These are phyloP conservation scores for Oedothorax gibbosus DNA, from an alignment of 1,140 invertebrate species.

Conservation along the genomic window DNA sequence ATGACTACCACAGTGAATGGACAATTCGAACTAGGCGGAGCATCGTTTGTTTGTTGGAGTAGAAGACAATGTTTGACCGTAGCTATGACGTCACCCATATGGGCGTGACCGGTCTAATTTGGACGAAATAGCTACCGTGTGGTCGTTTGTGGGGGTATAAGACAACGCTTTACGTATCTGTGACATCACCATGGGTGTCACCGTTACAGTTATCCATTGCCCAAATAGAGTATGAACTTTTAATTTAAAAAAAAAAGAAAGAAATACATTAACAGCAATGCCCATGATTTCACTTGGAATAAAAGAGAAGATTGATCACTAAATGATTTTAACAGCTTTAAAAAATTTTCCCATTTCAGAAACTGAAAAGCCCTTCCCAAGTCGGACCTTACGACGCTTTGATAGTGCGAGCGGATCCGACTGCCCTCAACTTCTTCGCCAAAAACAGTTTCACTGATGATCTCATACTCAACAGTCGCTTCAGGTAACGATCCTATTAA, in stretches of 20 bases:
- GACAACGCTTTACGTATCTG: no score
- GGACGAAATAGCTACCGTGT: no score
- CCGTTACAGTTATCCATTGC: no score
- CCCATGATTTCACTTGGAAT: neutral
- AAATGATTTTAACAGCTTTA: neutral
- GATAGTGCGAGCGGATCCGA: conserved; percentile 69
- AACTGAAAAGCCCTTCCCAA: conserved; percentile 68
- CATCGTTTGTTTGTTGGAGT: no score
- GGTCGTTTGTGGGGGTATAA: no score
- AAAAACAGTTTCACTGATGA: conserved; percentile 70
- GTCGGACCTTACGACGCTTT: conserved; percentile 70
- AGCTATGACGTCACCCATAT: no score
- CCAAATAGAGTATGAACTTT: no score
- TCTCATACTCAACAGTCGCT: conserved; percentile 69
- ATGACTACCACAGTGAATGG: no score
- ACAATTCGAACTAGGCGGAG: no score
- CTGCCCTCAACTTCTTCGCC: conserved; percentile 67
- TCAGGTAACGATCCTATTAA: conserved; percentile 64
- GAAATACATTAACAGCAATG: neutral
- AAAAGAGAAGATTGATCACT: neutral
- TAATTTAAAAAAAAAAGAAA: neutral
- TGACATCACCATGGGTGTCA: no score
- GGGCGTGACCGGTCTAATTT: no score
- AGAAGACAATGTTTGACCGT: no score
- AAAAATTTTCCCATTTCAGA: conserved; percentile 63